Evolutionary conservation across 2,113 vertebrate species (phyloP).

Genomic region (Callorhinus ursinus): DNA sequence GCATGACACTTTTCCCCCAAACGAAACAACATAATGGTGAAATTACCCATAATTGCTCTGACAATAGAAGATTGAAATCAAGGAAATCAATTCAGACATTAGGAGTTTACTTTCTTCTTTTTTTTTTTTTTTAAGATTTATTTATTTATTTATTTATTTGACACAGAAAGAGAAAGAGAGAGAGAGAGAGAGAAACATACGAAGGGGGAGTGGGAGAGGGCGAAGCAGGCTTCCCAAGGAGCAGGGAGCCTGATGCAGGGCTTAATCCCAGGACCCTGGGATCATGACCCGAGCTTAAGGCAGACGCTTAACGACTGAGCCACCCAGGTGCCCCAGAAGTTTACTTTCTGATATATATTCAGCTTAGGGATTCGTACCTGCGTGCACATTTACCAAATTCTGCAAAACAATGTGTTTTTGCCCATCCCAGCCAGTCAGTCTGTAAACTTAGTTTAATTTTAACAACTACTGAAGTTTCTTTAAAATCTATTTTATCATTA

Average conservation of each 20-base stretch:
- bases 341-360: not conserved
- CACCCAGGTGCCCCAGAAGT: not conserved
- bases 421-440: not conserved
- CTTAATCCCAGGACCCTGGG: too few relatives aligned
- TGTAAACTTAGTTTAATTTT: not conserved
- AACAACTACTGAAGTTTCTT: not conserved
- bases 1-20: not conserved
- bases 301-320: too few relatives aligned
- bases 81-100: not conserved
- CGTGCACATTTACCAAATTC: not conserved
- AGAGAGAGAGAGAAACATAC: too few relatives aligned
- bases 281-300: too few relatives aligned
- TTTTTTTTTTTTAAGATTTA: too few relatives aligned
- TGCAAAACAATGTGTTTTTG: not conserved
- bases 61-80: not conserved
- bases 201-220: too few relatives aligned
- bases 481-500: not conserved
- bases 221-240: too few relatives aligned
- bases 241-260: too few relatives aligned
- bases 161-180: too few relatives aligned
- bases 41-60: not conserved
- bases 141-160: too few relatives aligned
- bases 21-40: not conserved
- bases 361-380: not conserved
- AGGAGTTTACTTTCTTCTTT: not conserved